Percentiles rank a stretch among this genome's conserved stretches.
Evolutionary conservation across 2,113 vertebrate species (phyloP).

Genomic region (Salminus brasiliensis): DNA sequence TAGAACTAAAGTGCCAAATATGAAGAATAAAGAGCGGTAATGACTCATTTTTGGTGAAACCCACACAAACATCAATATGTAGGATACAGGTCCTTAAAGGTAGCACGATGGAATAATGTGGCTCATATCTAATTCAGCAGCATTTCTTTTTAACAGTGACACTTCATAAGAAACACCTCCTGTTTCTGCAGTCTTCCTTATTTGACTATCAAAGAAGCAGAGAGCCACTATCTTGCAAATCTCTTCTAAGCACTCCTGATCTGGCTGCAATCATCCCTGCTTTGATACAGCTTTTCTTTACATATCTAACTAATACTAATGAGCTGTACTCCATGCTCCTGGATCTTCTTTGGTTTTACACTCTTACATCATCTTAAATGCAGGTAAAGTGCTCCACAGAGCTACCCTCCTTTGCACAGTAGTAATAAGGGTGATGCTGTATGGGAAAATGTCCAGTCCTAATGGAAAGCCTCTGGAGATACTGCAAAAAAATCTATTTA

Average conservation of each 20-base stretch:
- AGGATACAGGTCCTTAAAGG: background rate
- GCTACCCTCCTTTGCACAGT: background rate
- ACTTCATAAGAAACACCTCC: constrained; percentile 16
- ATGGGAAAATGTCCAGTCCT: constrained; percentile 1
- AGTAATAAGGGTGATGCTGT: constrained; percentile 13
- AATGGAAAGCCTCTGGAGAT: constrained; percentile 23
- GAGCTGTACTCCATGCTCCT: constrained; percentile 35
- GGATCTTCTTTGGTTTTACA: constrained; percentile 41
- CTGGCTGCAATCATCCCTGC: background rate
- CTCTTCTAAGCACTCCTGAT: constrained; percentile 20
- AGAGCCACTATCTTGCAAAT: constrained; percentile 44
- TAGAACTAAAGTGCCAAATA: no score
- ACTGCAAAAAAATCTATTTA: constrained; percentile 21
- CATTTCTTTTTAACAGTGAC: background rate
- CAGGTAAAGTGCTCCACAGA: constrained; percentile 11
- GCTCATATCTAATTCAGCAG: background rate
- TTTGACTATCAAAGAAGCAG: constrained; percentile 24
- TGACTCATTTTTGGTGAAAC: no score
- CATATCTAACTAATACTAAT: constrained; percentile 31
- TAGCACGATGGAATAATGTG: background rate
- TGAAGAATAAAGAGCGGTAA: no score
- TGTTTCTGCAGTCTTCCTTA: constrained; percentile 12
- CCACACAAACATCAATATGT: no score
- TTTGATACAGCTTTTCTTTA: constrained; percentile 35
- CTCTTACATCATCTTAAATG: constrained; percentile 29